Evolutionary conservation across 2,797 vertebrate genomes (phyloP), one percentile per base, ranked within the genome.

Genomic region (Premnoplex brunnescens): DNA sequence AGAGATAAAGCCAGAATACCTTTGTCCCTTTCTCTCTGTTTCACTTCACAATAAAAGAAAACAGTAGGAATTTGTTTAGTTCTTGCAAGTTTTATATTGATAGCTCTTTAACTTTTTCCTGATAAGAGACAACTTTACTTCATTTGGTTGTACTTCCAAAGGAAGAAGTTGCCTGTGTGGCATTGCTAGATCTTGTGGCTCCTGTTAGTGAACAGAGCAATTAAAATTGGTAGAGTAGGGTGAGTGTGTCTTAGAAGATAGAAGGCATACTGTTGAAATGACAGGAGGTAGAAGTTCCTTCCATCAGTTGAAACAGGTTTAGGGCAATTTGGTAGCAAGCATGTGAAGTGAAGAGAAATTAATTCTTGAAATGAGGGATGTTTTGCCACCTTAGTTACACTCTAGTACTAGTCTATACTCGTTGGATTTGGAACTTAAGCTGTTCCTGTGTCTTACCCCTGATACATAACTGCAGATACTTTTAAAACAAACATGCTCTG

Each of bases 31-130:
- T 41, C n/a, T 78, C 72, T 95, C 49, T 49, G 10, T 72, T 78
- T 46, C 9, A 39, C 2, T 4, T 44, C 6, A 15, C 0, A 0
- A 32, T 46, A 27, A 75, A 88, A 84, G 24, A 54, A 78, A 88
- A 21, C 12, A 59, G 52, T 56, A 62, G 54, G n/a, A 66, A 66
- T 64, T 85, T 37, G 28, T 67, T 85, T 58, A 90, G 41, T 69
- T 76, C 17, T 79, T 8, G 2, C 1, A 23, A 39, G 2, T 27
- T 78, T 77, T 49, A 9, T 60, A 7, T 41, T 78, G 71, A 26
- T 68, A 77, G 14, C 12, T 77, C 30, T 83, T 32, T 30, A 63
- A 37, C 12, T 8, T 78, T 39, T 55, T 64, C 43, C 30, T 69
- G 16, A 3, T 75, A 84, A 92, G 34, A 78, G 21, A 3, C 19